phyloP scores from a whole-genome alignment of 2,888 invertebrate species.

The Steinernema hermaphroditum region DNA sequence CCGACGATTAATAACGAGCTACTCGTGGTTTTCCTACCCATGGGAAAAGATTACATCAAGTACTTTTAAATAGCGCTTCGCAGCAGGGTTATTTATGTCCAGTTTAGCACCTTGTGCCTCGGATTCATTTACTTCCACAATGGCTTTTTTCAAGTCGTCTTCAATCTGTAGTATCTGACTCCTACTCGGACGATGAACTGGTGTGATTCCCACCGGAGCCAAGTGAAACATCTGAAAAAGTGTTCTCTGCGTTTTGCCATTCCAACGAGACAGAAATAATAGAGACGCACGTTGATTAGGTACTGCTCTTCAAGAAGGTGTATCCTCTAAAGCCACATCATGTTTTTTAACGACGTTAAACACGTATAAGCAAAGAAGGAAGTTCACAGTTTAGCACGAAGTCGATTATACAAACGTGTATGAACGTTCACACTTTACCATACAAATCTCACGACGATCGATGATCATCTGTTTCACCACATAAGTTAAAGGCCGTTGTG shows the following conservation, averaged over 20 bases:
- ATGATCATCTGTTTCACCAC: background rate
- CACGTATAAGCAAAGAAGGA: too few relatives aligned
- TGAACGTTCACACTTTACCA: background rate
- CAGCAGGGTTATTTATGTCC: constrained; percentile 33
- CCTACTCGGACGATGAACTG: constrained; percentile 12
- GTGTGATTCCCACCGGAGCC: constrained; percentile 35
- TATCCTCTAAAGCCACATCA: too few relatives aligned
- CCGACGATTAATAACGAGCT: background rate
- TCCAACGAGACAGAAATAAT: too few relatives aligned
- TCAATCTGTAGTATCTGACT: constrained; percentile 33
- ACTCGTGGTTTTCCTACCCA: constrained; percentile 41
- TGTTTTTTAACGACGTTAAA: too few relatives aligned
- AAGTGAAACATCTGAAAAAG: constrained; percentile 32
- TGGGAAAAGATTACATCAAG: constrained; percentile 55
- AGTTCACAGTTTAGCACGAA: too few relatives aligned
- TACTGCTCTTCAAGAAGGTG: too few relatives aligned
- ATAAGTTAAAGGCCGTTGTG: background rate
- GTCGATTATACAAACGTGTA: too few relatives aligned
- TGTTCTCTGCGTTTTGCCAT: too few relatives aligned
- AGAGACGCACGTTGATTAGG: too few relatives aligned
- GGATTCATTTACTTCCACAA: constrained; percentile 4
- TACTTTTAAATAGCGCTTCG: constrained; percentile 46
- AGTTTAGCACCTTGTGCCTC: background rate
- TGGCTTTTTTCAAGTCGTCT: constrained; percentile 22
- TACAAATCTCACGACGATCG: background rate